Percentiles rank a stretch among this genome's conserved stretches.
phyloP scores from a whole-genome alignment of 2,797 vertebrate genomes.

The Macroramphosus scolopax region DNA sequence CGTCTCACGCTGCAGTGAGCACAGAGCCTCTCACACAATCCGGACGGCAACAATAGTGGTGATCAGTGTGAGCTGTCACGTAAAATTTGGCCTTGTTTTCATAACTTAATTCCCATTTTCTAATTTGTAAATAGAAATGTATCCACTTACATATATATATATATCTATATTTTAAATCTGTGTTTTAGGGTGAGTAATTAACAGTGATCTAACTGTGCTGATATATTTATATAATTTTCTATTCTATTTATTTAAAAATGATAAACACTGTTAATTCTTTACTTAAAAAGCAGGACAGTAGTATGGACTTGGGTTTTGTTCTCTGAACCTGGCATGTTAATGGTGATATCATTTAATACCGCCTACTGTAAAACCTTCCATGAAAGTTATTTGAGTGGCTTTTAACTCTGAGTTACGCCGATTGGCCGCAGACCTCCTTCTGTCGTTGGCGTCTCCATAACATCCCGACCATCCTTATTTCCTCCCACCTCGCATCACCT shows the following conservation, averaged over 20 bases:
- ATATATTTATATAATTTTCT: no score
- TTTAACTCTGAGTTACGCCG: no score
- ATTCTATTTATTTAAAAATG: no score
- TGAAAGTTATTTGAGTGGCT: no score
- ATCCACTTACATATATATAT: no score
- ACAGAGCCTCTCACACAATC: conserved; percentile 30
- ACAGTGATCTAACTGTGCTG: conserved; percentile 32
- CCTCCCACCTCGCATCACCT: conserved; percentile 10
- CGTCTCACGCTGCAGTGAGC: conserved; percentile 46
- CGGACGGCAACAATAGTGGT: conserved; percentile 22
- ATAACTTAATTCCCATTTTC: conserved; percentile 31
- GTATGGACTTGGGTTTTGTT: no score
- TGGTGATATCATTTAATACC: no score
- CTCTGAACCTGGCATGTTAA: no score
- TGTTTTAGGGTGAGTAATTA: conserved; percentile 13
- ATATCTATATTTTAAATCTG: conserved; percentile 29
- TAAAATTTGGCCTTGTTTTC: conserved; percentile 37
- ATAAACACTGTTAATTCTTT: no score
- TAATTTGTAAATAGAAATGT: conserved; percentile 11
- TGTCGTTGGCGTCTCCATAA: conserved; percentile 34
- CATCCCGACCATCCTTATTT: conserved; percentile 32
- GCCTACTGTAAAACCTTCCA: no score
- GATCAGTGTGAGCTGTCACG: conserved; percentile 34
- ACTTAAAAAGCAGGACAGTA: no score
- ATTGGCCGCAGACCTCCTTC: conserved; percentile 22